Evolutionary conservation across 2,888 invertebrate genomes (phyloP), one percentile per base, ranked within the genome.

Genomic region (Caenorhabditis auriculariae): DNA sequence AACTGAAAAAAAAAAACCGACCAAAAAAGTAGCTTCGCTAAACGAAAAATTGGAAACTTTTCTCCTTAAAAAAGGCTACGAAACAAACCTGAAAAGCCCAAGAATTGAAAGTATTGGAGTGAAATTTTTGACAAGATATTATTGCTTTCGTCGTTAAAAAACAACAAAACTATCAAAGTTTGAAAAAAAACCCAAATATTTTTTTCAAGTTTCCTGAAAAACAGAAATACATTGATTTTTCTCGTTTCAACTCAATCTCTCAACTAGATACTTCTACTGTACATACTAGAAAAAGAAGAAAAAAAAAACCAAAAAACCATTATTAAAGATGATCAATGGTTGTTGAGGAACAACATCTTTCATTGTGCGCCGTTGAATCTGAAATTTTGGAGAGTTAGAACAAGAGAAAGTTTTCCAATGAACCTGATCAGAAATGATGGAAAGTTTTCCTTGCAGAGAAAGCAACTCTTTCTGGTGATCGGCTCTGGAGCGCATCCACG

Each of bases 291-390:
- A n/a, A n/a, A n/a, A n/a, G n/a, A n/a, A n/a, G n/a, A n/a, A n/a
- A n/a, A n/a, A n/a, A n/a, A n/a, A n/a, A n/a, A n/a, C n/a, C n/a
- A n/a, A n/a, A n/a, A n/a, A n/a, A 60, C 55, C 61, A 43, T 62
- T 62, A 51, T 62, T 62, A 41, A 62, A 62, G 0, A 62, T 56
- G 26, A 62, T 50, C 15, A 62, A 32, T 9, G 62, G 62, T 29
- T 62, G 62, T 21, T 58, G 62, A 2, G 43, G 56, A 54, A 62
- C 52, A 4, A 54, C 51, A 28, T 54, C 54, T 29, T 58, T 62
- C 35, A 58, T 62, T 3, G 62, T 54, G n/a, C 58, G 35, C 29
- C 58, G 41, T 27, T 62, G 57, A 47, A 62, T 62, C 41, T n/a
- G 15, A 12, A n/a, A 41, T 12, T 41, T 17, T 41, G n/a, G n/a